Conservation (phyloP, 2,797 vertebrate genomes). For the Furcifer pardalis region DNA sequence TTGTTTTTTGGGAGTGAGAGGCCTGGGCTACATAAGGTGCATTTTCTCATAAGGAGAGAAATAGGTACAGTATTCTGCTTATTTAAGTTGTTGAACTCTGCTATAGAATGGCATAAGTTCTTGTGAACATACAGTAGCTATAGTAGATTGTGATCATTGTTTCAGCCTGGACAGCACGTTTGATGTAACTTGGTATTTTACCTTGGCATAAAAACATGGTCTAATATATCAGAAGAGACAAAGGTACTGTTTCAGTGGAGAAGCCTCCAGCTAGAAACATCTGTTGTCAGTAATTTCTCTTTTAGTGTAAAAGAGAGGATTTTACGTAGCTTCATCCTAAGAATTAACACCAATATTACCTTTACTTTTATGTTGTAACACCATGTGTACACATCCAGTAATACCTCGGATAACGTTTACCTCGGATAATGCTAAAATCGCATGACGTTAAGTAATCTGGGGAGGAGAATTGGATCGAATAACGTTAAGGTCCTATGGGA, state of each 20-base stretch:
- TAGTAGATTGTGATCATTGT: background rate
- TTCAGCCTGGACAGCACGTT: background rate
- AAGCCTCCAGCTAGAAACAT: background rate
- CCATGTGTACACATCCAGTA: background rate
- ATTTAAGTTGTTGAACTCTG: background rate
- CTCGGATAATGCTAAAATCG: too few species aligned
- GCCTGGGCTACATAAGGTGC: background rate
- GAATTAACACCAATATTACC: background rate
- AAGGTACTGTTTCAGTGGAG: background rate
- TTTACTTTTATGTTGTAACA: too few species aligned
- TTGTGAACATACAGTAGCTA: background rate
- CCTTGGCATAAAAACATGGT: background rate
- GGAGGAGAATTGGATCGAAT: too few species aligned
- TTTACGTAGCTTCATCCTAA: background rate
- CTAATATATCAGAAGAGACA: background rate
- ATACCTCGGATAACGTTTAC: too few species aligned
- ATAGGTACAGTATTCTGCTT: background rate
- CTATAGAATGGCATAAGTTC: background rate
- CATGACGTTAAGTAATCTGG: too few species aligned
- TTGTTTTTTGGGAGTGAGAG: too few species aligned
- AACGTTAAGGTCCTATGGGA: too few species aligned
- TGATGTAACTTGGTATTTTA: background rate
- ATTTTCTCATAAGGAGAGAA: background rate
- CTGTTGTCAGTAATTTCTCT: background rate
- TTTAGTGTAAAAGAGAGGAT: background rate